Base-by-base conservation (phyloP, 1,140 invertebrate genomes). In the Eciton burchellii region DNA sequence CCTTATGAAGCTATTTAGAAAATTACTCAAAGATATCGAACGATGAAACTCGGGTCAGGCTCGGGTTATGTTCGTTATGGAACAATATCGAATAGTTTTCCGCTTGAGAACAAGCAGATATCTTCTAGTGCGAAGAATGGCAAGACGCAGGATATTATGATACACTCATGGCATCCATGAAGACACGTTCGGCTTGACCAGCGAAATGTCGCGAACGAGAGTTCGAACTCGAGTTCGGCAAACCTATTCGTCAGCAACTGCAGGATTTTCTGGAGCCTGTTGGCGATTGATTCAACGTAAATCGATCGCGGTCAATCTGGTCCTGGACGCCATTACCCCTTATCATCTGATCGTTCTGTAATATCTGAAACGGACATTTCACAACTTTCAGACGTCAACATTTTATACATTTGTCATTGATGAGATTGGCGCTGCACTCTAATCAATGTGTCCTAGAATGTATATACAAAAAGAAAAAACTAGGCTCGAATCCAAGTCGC, bases 311-410 rank as follows among this genome's bases (percentile, higher is more conserved):
- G 81, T 96, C 96, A 49, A 90, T 93, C 84, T 92, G 92, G 24
- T 93, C 92, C 83, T 93, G 92, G 45, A 94, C 94, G 81, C 96
- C 95, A 88, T 94, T 95, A 65, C 94, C 96, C 87, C 95, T 95
- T 86, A 96, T 95, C 66, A 96, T 91, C 91, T 96, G 96, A 90
- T 96, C 96, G 87, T 96, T 96, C 89, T 96, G 94, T 66, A 96
- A 94, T 91, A 96, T 96, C 96, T 96, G 92, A 1, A 88, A 83
- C 49, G 73, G 68, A 84, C 4, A 54, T 52, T 76, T 74, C 62
- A 14, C 16, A 65, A 72, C n/a, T n/a, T n/a, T n/a, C n/a, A n/a
- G n/a, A n/a, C n/a, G n/a, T n/a, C n/a, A 9, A 45, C 19, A 65
- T 45, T 5, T 70, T 11, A 47, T 19, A 24, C 0, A 45, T 41